Base-by-base conservation (phyloP, 2,888 invertebrate species). In the Drosophila trichaetosa region DNA sequence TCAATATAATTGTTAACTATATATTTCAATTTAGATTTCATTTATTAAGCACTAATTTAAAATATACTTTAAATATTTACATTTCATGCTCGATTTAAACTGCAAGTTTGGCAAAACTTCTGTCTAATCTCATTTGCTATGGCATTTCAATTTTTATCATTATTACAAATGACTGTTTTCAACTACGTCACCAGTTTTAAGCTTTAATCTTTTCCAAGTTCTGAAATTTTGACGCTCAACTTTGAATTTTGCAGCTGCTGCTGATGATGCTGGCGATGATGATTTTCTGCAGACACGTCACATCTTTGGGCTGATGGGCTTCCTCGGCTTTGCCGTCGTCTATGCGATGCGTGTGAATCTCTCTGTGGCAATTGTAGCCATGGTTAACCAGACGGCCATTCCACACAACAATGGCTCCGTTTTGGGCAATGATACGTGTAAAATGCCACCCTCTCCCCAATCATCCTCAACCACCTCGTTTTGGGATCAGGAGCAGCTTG, bases 301-400 rank as follows among this genome's bases (percentile, higher is more conserved):
- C 89, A 95, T 97, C 5, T 94, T 98, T 66, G 97, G 97, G 0
- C 94, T 98, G 57, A 94, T 98, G 94, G 97, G 97, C 21, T 98
- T 98, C 91, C 94, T 97, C 59, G 98, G 98, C 18, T 97, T 97
- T 92, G 97, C 97, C 69, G 96, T 97, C 91, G 97, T 97, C 5
- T 98, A 98, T 93, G 97, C 97, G 0, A 97, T 98, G 96, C 94
- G 98, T 69, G 97, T 98, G 0, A 98, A 98, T 93, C 94, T 99
- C 38, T 98, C 98, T 1, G 97, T 99, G 29, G 98, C 98, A 42
- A 97, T 99, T 90, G 98, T 99, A 36, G 98, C 98, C 36, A 99
- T 99, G 99, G 97, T 97, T 48, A 97, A 97, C 92, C 94, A 95
- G 62, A 96, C 96, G 2, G 95, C 95, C 1, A 93, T 94, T 65